phyloP scores from a whole-genome alignment of 2,888 invertebrate species.

The Sussaba pulchella region DNA sequence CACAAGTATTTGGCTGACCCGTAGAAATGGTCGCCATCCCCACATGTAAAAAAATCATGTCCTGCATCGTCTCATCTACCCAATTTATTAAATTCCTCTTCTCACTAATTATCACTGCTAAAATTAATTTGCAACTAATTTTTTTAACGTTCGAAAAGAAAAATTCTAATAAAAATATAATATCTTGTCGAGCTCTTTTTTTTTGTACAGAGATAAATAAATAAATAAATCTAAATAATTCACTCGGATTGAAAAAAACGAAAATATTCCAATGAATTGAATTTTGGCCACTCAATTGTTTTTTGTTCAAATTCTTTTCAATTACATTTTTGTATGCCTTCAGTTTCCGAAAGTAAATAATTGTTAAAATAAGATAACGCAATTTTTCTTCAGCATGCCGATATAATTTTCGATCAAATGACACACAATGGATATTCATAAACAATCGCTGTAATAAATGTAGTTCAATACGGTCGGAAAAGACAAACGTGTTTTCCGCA shows the following conservation, averaged over 20 bases:
- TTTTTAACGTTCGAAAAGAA: too few relatives aligned
- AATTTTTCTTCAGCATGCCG: constrained; percentile 8
- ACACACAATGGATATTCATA: constrained; percentile 64
- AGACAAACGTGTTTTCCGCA: constrained; percentile 58
- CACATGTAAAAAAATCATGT: constrained; percentile 1
- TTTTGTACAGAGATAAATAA: too few relatives aligned
- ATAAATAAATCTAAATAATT: too few relatives aligned
- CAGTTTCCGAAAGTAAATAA: neutral
- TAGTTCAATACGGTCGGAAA: constrained; percentile 72
- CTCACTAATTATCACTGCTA: too few relatives aligned
- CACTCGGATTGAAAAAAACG: too few relatives aligned
- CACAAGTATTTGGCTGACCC: neutral
- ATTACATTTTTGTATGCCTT: too few relatives aligned
- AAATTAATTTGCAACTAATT: too few relatives aligned
- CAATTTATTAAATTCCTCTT: too few relatives aligned
- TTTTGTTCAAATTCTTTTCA: too few relatives aligned
- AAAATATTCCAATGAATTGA: too few relatives aligned
- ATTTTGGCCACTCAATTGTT: neutral
- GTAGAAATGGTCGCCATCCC: constrained; percentile 26
- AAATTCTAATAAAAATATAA: too few relatives aligned
- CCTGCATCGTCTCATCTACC: neutral
- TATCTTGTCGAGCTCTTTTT: too few relatives aligned
- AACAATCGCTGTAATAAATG: constrained; percentile 74
- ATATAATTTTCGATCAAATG: constrained; percentile 32
- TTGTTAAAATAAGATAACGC: constrained; percentile 8